These are phyloP conservation scores for Scolopax bukidnonensis DNA, from an alignment of 2,797 vertebrate genomes.

Conservation along the genomic window DNA sequence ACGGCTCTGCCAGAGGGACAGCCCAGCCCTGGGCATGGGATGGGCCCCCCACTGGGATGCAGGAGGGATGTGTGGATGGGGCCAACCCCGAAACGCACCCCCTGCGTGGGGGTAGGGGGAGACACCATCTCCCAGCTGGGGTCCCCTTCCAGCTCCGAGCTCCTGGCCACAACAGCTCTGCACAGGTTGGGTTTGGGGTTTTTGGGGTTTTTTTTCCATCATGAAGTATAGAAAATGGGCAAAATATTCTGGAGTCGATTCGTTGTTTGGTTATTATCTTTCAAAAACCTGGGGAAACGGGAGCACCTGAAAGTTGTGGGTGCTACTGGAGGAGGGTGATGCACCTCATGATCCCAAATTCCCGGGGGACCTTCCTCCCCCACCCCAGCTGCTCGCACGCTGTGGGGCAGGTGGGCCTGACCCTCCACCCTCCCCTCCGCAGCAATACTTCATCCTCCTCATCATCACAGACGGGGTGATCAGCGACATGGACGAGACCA, in stretches of 20 bases:
- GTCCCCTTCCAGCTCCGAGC: accelerated
- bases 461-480: constrained; percentile 98
- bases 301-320: not conserved
- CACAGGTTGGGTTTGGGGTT: not conserved
- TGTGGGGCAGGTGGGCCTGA: not conserved
- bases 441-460: constrained; percentile 99
- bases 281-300: not conserved
- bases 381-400: accelerated
- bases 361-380: accelerated
- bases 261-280: not conserved
- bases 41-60: not conserved
- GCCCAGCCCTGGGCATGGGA: not conserved
- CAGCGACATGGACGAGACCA: constrained; percentile 98
- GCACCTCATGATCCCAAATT: not conserved
- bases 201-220: not conserved
- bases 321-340: not conserved
- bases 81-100: not conserved
- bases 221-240: not conserved
- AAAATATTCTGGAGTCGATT: not conserved
- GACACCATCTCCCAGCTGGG: not conserved
- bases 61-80: accelerated
- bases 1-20: not conserved
- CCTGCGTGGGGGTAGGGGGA: accelerated
- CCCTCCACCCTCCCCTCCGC: not conserved
- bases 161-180: not conserved